These are phyloP conservation scores for Neoaliturus tenellus DNA, from an alignment of 2,888 invertebrate species.

Conservation along the genomic window DNA sequence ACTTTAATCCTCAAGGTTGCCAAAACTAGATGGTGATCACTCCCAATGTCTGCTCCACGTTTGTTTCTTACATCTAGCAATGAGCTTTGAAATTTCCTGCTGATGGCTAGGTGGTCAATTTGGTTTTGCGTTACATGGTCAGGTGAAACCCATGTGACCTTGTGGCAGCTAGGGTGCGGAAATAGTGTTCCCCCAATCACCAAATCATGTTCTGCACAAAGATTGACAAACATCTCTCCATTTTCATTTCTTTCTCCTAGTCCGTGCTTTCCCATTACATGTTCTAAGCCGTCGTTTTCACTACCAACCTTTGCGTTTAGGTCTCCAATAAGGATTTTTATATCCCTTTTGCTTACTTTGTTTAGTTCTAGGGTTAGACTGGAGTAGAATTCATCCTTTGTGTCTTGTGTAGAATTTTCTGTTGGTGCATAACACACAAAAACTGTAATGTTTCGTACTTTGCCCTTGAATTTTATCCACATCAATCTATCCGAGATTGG, in stretches of 20 bases:
- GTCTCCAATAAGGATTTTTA: conserved; percentile 19
- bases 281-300: conserved; percentile 2
- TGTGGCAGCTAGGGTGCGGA: conserved; percentile 55
- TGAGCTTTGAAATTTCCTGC: conserved; percentile 55
- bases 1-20: conserved; percentile 45
- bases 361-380: neutral
- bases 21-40: conserved; percentile 53
- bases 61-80: conserved; percentile 52
- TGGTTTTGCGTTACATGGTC: conserved; percentile 57
- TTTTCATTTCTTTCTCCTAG: conserved; percentile 24
- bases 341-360: neutral
- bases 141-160: conserved; percentile 60
- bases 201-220: conserved; percentile 55
- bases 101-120: conserved; percentile 59
- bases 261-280: conserved; percentile 14
- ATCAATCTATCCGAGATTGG: neutral
- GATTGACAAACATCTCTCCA: conserved; percentile 39
- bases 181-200: conserved; percentile 55
- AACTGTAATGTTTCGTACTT: neutral
- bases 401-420: neutral
- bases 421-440: conserved; percentile 38
- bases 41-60: conserved; percentile 50
- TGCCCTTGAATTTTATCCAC: neutral
- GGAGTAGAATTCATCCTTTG: conserved; percentile 18
- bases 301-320: conserved; percentile 22